Evolutionary conservation across 2,888 invertebrate genomes (phyloP), one percentile per base, ranked within the genome.

Genomic region (Cordilura impudica): DNA sequence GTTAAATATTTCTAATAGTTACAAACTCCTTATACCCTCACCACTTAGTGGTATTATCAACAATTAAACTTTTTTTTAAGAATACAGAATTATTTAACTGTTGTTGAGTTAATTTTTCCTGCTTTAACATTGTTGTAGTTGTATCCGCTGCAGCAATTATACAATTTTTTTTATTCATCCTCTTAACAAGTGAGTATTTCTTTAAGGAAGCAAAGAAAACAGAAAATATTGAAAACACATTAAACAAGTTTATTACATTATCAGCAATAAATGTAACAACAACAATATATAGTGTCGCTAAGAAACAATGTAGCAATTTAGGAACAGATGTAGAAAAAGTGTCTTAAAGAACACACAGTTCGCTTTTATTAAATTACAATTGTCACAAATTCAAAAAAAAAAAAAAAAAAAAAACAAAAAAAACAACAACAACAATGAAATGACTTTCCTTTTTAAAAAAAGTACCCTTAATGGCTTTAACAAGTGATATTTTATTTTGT

Each of bases 401-500:
- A n/a, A 45, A 19, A 70, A 35, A 39, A 58, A 31, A 51, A 39
- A 18, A 29, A 35, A 45, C 60, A 29, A 3, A 19, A 49, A 18
- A 12, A n/a, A n/a, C n/a, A n/a, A n/a, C n/a, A n/a, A n/a, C n/a
- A 51, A 58, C 29, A 21, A 43, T 51, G n/a, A n/a, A n/a, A n/a
- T 23, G 51, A 60, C 51, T 39, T 23, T 31, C 0, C 54, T n/a
- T 29, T 18, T 54, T n/a, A n/a, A 56, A 5, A 56, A 63, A 45
- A 54, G 18, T 39, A 19, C 16, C 16, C 58, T 76, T 71, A 65
- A 70, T 70, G 63, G 39, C 14, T 74, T 54, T 61, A 31, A 51
- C 58, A 70, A 70, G 60, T 66, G 43, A 67, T 47, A 49, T 71
- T 71, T 66, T 60, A 16, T 29, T 29, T 69, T 39, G 23, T 21